phyloP scores from a whole-genome alignment of 2,888 invertebrate genomes.

The Cryptocheilus praepositus region DNA sequence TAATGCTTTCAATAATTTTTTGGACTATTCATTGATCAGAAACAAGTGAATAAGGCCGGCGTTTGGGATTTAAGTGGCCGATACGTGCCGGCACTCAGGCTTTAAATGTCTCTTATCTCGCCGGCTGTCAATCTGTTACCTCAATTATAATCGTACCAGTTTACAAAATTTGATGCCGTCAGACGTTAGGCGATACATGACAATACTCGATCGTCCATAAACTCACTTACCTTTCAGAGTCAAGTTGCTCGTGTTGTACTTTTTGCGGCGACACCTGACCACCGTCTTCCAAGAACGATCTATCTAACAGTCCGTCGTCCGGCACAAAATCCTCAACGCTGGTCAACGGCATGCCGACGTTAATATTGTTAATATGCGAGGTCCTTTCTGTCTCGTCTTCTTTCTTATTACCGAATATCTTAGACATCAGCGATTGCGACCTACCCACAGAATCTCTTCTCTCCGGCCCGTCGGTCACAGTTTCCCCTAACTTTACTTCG shows the following conservation, averaged over 20 bases:
- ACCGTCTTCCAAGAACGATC: constrained; percentile 85
- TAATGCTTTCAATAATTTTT: too few relatives aligned
- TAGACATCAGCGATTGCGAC: constrained; percentile 67
- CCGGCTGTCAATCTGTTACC: too few relatives aligned
- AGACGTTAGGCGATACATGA: too few relatives aligned
- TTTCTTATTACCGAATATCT: constrained; percentile 67
- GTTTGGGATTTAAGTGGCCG: too few relatives aligned
- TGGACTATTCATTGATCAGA: too few relatives aligned
- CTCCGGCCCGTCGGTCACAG: constrained; percentile 46
- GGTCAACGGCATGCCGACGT: constrained; percentile 64
- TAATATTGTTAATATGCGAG: constrained; percentile 40
- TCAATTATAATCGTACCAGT: too few relatives aligned
- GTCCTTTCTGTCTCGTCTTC: constrained; percentile 67
- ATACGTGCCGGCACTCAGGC: too few relatives aligned
- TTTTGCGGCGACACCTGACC: constrained; percentile 73
- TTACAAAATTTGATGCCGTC: too few relatives aligned
- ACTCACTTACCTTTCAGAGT: constrained; percentile 77
- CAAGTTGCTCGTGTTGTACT: constrained; percentile 72
- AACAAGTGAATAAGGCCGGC: too few relatives aligned
- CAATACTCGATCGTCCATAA: background rate
- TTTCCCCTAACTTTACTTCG: constrained; percentile 50
- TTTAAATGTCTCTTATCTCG: too few relatives aligned
- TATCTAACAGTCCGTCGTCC: constrained; percentile 84
- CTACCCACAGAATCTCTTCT: constrained; percentile 53
- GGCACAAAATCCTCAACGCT: constrained; percentile 85